phyloP scores from a whole-genome alignment of 2,888 invertebrate species.

The Entomobrya proxima region DNA sequence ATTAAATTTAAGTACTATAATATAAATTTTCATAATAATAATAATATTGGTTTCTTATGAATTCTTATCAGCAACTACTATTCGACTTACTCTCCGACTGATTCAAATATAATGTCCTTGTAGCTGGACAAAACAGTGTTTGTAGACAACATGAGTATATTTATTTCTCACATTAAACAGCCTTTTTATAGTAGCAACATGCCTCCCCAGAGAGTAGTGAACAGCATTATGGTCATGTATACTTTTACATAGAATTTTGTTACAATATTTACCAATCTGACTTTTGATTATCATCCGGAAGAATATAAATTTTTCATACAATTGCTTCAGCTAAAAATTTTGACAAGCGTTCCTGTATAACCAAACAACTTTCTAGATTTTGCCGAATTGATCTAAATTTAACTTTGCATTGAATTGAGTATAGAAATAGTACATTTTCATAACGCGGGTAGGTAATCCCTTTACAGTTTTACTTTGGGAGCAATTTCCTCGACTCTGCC shows the following conservation, averaged over 20 bases:
- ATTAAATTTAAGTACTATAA: slow-evolving; percentile 4
- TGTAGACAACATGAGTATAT: slow-evolving; percentile 64
- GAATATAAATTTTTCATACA: not conserved
- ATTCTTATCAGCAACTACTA: slow-evolving; percentile 25
- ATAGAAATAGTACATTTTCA: slow-evolving; percentile 29
- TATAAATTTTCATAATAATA: not conserved
- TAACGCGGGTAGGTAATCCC: not conserved
- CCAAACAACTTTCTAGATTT: not conserved
- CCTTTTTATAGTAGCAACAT: slow-evolving; percentile 55
- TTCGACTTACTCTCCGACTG: slow-evolving; percentile 41
- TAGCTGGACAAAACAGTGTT: slow-evolving; percentile 35
- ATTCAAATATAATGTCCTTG: slow-evolving; percentile 40
- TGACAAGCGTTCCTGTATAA: slow-evolving; percentile 15
- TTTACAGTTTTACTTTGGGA: slow-evolving; percentile 79
- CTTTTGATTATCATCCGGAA: slow-evolving; percentile 45
- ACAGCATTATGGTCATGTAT: slow-evolving; percentile 60
- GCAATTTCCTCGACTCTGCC: slow-evolving; percentile 94
- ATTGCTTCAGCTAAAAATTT: slow-evolving; percentile 3
- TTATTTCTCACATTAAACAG: slow-evolving; percentile 62
- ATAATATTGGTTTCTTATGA: not conserved
- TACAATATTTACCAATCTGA: slow-evolving; percentile 13
- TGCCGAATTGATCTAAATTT: not conserved
- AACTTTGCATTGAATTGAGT: not conserved
- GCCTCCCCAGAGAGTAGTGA: slow-evolving; percentile 50
- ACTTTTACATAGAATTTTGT: slow-evolving; percentile 17